Percentiles rank a stretch among this genome's conserved stretches.
Evolutionary conservation across 2,888 invertebrate genomes (phyloP).

Genomic region (Cheilosia soror): DNA sequence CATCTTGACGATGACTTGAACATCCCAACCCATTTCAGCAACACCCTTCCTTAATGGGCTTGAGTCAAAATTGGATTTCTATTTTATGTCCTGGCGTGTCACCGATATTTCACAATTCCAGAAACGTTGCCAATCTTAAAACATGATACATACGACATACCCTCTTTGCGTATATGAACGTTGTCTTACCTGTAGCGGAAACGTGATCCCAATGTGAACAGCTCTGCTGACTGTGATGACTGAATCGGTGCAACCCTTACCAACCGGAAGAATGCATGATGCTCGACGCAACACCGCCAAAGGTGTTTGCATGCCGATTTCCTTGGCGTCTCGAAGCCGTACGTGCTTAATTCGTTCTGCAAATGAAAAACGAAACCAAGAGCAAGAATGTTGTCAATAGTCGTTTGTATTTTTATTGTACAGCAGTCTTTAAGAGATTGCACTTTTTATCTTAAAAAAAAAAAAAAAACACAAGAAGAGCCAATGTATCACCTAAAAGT

Average conservation of each 20-base stretch:
- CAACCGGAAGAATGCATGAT: slow-evolving; percentile 96
- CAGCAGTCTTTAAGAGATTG: slow-evolving; percentile 49
- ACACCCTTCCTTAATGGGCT: slow-evolving; percentile 6
- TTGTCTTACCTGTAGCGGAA: slow-evolving; percentile 90
- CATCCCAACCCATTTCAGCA: neutral
- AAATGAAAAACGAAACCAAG: slow-evolving; percentile 67
- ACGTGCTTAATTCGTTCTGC: slow-evolving; percentile 97
- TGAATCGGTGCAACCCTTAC: slow-evolving; percentile 90
- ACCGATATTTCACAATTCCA: slow-evolving; percentile 39
- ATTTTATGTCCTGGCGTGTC: slow-evolving; percentile 40
- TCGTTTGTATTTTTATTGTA: slow-evolving; percentile 20
- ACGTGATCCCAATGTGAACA: slow-evolving; percentile 91
- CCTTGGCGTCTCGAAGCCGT: slow-evolving; percentile 96
- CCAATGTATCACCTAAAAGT: neutral
- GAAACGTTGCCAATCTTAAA: slow-evolving; percentile 31
- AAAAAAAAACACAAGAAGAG: neutral
- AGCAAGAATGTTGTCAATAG: slow-evolving; percentile 29
- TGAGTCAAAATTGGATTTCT: slow-evolving; percentile 56
- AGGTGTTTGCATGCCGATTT: slow-evolving; percentile 97
- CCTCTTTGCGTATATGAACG: neutral
- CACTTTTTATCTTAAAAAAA: slow-evolving; percentile 11
- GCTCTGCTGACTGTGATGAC: slow-evolving; percentile 86
- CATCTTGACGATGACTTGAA: slow-evolving; percentile 21
- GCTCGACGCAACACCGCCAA: slow-evolving; percentile 98
- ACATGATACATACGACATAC: slow-evolving; percentile 14